A percentile compares a stretch with the other conserved stretches of the same genome.
Evolutionary conservation across 2,797 vertebrate genomes (phyloP).

Genomic region (Galago senegalensis): DNA sequence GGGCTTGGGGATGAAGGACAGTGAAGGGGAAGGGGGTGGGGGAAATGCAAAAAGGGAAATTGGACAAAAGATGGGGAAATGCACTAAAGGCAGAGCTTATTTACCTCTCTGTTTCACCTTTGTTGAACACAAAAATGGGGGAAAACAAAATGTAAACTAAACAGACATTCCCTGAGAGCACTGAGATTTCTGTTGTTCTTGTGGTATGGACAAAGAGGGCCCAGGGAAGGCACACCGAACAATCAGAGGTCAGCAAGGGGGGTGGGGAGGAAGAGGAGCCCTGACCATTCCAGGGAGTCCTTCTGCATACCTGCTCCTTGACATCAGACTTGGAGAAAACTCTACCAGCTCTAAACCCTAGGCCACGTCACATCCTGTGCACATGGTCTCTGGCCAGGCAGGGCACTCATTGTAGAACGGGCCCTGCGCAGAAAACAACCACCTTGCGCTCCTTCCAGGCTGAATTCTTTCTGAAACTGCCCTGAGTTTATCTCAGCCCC

Average conservation of each 20-base stretch:
- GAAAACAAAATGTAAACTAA: background rate
- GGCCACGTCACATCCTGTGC: background rate
- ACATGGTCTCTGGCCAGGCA: background rate
- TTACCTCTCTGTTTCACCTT: constrained; percentile 30
- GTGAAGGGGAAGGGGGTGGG: background rate
- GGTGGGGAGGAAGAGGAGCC: background rate
- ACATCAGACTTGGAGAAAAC: background rate
- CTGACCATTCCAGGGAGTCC: background rate
- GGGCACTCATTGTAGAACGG: background rate
- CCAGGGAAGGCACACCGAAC: background rate
- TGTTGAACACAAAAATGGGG: background rate
- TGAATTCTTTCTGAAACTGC: constrained; percentile 81
- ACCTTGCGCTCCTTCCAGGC: constrained; percentile 55
- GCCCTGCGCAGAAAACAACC: background rate
- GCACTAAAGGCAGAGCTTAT: background rate
- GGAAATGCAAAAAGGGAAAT: constrained; percentile 22
- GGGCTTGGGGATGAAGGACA: background rate
- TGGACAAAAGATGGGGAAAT: background rate
- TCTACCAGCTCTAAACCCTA: background rate
- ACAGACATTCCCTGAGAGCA: background rate
- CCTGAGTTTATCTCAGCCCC: constrained; percentile 84
- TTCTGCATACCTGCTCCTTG: background rate
- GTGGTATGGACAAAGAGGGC: background rate
- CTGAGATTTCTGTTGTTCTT: background rate
- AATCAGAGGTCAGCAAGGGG: background rate